These are phyloP conservation scores for Drosophila leonis DNA, from an alignment of 2,888 invertebrate genomes.

Conservation along the genomic window DNA sequence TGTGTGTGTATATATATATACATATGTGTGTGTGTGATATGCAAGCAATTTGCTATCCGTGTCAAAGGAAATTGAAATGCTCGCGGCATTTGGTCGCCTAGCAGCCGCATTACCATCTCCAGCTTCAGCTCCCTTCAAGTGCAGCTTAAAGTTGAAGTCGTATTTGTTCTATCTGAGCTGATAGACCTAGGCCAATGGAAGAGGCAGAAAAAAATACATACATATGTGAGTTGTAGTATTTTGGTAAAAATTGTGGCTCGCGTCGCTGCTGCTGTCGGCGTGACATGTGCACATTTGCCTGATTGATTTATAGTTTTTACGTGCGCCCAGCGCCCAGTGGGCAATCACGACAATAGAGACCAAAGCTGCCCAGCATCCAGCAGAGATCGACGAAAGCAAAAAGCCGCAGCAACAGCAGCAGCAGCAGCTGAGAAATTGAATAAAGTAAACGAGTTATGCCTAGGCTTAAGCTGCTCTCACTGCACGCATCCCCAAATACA, in stretches of 20 bases:
- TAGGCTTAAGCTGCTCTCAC: conserved; percentile 13
- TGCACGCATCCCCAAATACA: not conserved
- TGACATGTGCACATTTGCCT: conserved; percentile 80
- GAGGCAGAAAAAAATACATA: conserved; percentile 11
- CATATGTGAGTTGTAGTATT: conserved; percentile 3
- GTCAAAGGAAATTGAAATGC: conserved; percentile 76
- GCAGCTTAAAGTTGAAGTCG: conserved; percentile 41
- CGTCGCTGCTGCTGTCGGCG: conserved; percentile 38
- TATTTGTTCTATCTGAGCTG: conserved; percentile 38
- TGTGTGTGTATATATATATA: conserved; percentile 10
- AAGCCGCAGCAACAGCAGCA: not conserved
- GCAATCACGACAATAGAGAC: conserved; percentile 39
- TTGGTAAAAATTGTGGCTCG: conserved; percentile 11
- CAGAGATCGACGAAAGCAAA: conserved; percentile 29
- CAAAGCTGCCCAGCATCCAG: conserved; percentile 26
- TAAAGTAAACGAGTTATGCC: conserved; percentile 76
- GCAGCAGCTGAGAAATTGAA: conserved; percentile 64
- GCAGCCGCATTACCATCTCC: conserved; percentile 41
- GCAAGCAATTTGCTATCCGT: conserved; percentile 66
- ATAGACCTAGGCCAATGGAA: conserved; percentile 7
- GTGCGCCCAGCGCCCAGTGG: conserved; percentile 26
- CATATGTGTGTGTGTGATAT: conserved; percentile 8
- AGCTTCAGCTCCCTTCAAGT: conserved; percentile 32
- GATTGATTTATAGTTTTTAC: conserved; percentile 77
- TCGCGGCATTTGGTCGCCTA: conserved; percentile 42